Evolutionary conservation across 2,888 invertebrate genomes (phyloP), one percentile per base, ranked within the genome.

Genomic region (Eupithecia inturbata): DNA sequence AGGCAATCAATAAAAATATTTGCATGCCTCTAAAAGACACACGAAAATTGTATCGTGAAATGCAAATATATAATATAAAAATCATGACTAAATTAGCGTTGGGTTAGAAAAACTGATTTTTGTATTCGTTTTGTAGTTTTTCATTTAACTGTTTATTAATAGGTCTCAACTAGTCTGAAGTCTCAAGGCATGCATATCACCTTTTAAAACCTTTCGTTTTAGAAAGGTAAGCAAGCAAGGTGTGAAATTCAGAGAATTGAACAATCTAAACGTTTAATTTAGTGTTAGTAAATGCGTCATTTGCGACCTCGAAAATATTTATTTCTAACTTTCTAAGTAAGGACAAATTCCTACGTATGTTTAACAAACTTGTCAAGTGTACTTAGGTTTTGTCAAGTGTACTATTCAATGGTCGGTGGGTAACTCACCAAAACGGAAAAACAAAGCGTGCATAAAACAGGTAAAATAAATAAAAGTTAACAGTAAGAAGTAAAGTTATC

Each of bases 201-300:
- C 22, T 22, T 22, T 22, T 53, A 53, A 57, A 57, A 57, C 57
- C 57, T 57, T 57, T 57, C 57, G 26, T 22, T 57, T 63, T 31
- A 63, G n/a, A 64, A 64, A 33, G 63, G n/a, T 4, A 53, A 53
- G 49, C 49, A 53, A 64, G 63, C 39, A 41, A 41, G 19, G 39
- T 41, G 36, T 22, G 22, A 66, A 16, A 1, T 39, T 39, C 39
- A 36, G 39, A 36, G 66, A 66, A 66, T 36, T 26, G 26, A 22
- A 66, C 39, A 39, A 22, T 66, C 26, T 39, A 66, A 66, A 66
- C 12, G 66, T 66, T 26, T n/a, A 39, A 6, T 64, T 33, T 63
- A 19, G 53, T 12, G 62, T 36, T 36, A 36, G 36, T n/a, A 19
- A 5, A 22, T 26, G 26, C 66, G 66, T 66, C 66, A 66, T 6